Evolutionary conservation across 2,888 invertebrate genomes (phyloP), one percentile per base, ranked within the genome.

Genomic region (Physocephala rufipes): DNA sequence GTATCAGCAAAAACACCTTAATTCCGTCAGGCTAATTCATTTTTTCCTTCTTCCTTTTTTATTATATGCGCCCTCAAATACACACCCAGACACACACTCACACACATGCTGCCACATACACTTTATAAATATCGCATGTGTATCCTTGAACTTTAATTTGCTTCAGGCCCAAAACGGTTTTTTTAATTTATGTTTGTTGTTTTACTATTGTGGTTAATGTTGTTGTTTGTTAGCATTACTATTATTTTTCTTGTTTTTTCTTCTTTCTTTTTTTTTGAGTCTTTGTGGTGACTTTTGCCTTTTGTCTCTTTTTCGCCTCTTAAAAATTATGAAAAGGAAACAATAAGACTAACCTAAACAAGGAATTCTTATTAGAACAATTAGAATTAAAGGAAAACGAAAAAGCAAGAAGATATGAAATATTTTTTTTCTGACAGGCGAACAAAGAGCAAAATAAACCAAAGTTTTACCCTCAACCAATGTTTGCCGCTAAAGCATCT

Each of bases 131-230:
- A 36, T 36, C 4, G 26, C 24, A 58, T 1, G 28, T 16, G 58
- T 58, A 58, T 58, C 58, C 58, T 58, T 58, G 58, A 58, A 58
- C 58, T 58, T 58, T 58, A 58, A 58, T 58, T 58, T 58, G 58
- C 58, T 28, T 58, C 16, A 28, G 58, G 58, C 58, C 15, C 21
- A 21, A 36, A 36, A 36, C 5, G 9, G 9, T 36, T 36, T 36
- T 36, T 36, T 36, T 36, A 36, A 36, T 9, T 36, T 4, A 36
- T 36, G 36, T 4, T 36, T 36, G 5, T 36, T 36, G 9, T 36
- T 36, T 36, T 36, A n/a, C 9, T 36, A 9, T 36, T 36, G 9
- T 36, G 4, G 36, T 36, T 36, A 36, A 7, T 36, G 9, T 36
- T 36, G 9, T 36, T 36, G 9, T 36, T 36, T 36, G 9, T 36